Conservation (phyloP, 2,797 vertebrate genomes). For the Phylloscopus collybita region DNA sequence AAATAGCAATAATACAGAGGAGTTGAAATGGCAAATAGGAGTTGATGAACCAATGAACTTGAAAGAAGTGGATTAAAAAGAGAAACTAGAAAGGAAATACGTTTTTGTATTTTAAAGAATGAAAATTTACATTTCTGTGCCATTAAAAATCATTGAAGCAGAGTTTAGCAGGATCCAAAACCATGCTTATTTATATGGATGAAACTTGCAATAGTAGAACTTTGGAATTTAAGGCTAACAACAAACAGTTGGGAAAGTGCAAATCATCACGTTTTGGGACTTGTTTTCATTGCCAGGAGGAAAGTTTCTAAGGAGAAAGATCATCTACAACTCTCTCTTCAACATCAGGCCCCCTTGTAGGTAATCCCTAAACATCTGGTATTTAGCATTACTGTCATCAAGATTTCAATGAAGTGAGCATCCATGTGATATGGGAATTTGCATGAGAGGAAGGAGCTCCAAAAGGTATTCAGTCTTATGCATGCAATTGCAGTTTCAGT, state of each 20-base stretch:
- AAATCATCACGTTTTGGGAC: neutral
- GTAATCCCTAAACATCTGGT: slow-evolving; percentile 9
- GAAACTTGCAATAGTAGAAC: neutral
- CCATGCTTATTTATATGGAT: neutral
- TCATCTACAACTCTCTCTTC: neutral
- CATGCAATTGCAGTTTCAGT: neutral
- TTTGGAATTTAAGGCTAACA: neutral
- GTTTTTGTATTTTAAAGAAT: neutral
- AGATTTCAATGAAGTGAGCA: neutral
- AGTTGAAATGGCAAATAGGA: neutral
- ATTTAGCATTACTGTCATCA: neutral
- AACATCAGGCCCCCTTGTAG: neutral
- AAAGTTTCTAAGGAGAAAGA: neutral
- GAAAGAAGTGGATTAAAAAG: neutral
- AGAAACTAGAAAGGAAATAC: neutral
- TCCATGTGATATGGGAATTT: neutral
- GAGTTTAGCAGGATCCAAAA: neutral
- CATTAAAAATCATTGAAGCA: neutral
- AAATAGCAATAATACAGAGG: neutral
- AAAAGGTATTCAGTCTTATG: neutral
- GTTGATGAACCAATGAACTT: neutral
- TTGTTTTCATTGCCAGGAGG: neutral
- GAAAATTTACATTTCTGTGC: neutral
- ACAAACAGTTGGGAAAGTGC: neutral
- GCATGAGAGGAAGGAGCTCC: neutral